phyloP scores from a whole-genome alignment of 2,113 vertebrate genomes.

The Lathamus discolor region DNA sequence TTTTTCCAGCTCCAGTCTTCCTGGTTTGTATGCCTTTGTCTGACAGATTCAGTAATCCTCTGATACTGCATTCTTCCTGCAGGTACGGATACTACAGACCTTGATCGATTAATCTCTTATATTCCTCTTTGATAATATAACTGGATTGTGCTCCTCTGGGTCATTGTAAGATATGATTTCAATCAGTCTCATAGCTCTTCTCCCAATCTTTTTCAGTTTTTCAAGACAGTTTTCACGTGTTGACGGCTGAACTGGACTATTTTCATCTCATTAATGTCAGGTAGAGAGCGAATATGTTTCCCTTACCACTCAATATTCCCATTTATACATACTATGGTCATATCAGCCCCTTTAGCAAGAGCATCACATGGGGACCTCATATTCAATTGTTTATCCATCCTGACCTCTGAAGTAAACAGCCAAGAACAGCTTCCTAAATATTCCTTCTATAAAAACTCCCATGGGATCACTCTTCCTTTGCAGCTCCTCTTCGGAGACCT shows the following conservation, averaged over 20 bases:
- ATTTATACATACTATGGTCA: constrained; percentile 3
- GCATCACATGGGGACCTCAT: not conserved
- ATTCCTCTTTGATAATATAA: not conserved
- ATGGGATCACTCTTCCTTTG: constrained; percentile 15
- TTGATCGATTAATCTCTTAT: not conserved
- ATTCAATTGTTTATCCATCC: not conserved
- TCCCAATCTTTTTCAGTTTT: not conserved
- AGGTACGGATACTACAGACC: not conserved
- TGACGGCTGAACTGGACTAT: not conserved
- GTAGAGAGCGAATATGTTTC: not conserved
- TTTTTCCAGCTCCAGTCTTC: not conserved
- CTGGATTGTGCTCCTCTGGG: not conserved
- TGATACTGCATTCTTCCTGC: not conserved
- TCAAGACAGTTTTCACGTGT: not conserved
- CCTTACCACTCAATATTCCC: not conserved
- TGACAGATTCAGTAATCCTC: not conserved
- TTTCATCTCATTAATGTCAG: not conserved
- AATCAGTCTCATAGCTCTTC: not conserved
- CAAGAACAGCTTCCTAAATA: constrained; percentile 14
- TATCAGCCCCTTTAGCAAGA: not conserved
- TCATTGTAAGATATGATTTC: not conserved
- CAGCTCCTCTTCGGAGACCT: constrained; percentile 19
- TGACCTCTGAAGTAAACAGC: constrained; percentile 28
- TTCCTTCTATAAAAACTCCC: not conserved
- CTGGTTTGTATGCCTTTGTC: not conserved